phyloP scores from a whole-genome alignment of 2,888 invertebrate genomes.

The Amphipoea oculea region DNA sequence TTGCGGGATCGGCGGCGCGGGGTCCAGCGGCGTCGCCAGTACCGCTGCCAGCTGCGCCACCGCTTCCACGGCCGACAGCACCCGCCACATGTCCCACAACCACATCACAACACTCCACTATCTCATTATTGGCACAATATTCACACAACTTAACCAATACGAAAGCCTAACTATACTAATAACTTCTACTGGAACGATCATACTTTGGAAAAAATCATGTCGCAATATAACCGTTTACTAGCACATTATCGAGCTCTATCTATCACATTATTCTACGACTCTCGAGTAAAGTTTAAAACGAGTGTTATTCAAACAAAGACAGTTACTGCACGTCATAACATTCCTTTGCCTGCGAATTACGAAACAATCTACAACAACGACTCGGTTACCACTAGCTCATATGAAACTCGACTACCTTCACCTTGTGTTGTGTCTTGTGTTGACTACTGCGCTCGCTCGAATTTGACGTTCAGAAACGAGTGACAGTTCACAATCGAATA shows the following conservation, averaged over 20 bases:
- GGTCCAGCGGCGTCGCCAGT: conserved; percentile 85
- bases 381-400: conserved; percentile 75
- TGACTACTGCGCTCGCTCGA: conserved; percentile 41
- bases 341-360: conserved; percentile 79
- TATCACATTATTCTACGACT: conserved; percentile 85
- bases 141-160: conserved; percentile 89
- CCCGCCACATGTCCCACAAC: conserved; percentile 90
- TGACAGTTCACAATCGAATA: conserved; percentile 30
- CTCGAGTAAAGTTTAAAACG: conserved; percentile 76
- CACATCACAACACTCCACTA: conserved; percentile 90
- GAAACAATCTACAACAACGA: conserved; percentile 76
- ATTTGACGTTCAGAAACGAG: conserved; percentile 54
- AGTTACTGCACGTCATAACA: conserved; percentile 90
- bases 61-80: conserved; percentile 86
- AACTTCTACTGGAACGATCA: conserved; percentile 89
- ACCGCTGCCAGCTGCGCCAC: conserved; percentile 83
- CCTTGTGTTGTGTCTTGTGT: conserved; percentile 53
- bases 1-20: conserved; percentile 82
- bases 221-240: conserved; percentile 76
- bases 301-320: conserved; percentile 88
- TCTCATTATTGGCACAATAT: conserved; percentile 90
- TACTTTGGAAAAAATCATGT: conserved; percentile 87
- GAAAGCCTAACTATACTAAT: conserved; percentile 89
- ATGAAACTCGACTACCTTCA: conserved; percentile 51
- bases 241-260: conserved; percentile 72